Evolutionary conservation across 2,113 vertebrate genomes (phyloP).

Genomic region (Epinephelus cyanopodus): DNA sequence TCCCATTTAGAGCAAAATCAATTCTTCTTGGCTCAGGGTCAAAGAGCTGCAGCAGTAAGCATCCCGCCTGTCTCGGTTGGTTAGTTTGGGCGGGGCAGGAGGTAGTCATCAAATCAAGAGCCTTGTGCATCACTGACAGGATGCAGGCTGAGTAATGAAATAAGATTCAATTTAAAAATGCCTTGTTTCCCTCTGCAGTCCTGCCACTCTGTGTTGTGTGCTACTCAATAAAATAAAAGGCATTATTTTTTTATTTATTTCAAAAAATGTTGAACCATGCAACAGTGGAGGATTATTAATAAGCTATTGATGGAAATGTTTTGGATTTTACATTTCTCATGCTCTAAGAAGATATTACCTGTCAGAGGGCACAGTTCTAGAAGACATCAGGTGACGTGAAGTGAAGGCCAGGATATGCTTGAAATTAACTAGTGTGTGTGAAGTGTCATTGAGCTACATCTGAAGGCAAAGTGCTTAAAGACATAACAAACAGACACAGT

Average conservation of each 20-base stretch:
- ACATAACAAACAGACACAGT: too few relatives aligned
- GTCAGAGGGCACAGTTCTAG: not conserved
- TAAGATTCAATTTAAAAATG: conserved; percentile 34
- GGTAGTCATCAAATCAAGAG: conserved; percentile 50
- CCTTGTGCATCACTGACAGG: conserved; percentile 42
- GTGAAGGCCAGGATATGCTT: not conserved
- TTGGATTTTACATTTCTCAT: not conserved
- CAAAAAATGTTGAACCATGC: not conserved
- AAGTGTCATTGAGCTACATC: not conserved
- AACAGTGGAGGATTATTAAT: not conserved
- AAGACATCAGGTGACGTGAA: not conserved
- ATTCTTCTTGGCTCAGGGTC: conserved; percentile 68
- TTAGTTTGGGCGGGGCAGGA: conserved; percentile 56
- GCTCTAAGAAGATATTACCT: not conserved
- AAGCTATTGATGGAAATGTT: not conserved
- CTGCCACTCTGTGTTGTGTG: not conserved
- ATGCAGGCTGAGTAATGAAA: conserved; percentile 32
- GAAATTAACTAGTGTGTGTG: not conserved
- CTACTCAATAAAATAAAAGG: not conserved
- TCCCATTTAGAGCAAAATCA: conserved; percentile 69
- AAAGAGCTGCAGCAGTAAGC: conserved; percentile 57
- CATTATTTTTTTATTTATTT: conserved; percentile 2
- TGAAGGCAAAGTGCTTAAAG: too few relatives aligned
- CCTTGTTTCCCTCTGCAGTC: conserved; percentile 5
- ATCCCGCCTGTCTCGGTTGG: conserved; percentile 37